Evolutionary conservation across 2,113 vertebrate genomes (phyloP).

Genomic region (Sula dactylatra): DNA sequence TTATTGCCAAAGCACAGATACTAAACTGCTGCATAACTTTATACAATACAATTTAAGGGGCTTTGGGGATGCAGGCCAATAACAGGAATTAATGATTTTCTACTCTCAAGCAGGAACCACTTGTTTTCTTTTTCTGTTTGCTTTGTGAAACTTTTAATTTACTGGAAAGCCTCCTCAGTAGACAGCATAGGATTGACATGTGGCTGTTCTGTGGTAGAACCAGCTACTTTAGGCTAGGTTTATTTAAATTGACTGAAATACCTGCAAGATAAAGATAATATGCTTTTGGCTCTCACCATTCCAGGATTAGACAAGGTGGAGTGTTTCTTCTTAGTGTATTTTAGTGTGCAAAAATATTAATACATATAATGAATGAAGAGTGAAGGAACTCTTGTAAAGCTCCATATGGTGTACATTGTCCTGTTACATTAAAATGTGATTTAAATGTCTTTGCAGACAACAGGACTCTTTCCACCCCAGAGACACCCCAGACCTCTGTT

Average conservation of each 20-base stretch:
- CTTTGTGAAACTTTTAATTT: not conserved
- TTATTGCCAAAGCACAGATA: not conserved
- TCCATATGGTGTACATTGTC: not conserved
- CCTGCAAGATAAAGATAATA: not conserved
- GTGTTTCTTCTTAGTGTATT: not conserved
- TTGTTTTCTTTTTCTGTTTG: not conserved
- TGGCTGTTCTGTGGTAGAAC: not conserved
- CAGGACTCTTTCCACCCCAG: not conserved
- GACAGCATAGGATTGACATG: not conserved
- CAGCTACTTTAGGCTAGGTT: not conserved
- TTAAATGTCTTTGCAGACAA: not conserved
- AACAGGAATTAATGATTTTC: not conserved
- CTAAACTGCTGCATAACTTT: not conserved
- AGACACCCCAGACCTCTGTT: not conserved
- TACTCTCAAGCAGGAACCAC: not conserved
- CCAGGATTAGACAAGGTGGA: not conserved
- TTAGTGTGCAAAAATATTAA: not conserved
- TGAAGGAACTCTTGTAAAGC: not conserved
- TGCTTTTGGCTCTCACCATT: not conserved
- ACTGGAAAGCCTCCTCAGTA: not conserved
- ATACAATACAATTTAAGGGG: not conserved
- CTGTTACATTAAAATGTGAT: not conserved
- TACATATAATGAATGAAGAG: not conserved
- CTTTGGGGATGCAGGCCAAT: not conserved
- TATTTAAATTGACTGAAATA: not conserved